Percentiles rank a stretch among this genome's conserved stretches.
phyloP scores from a whole-genome alignment of 2,888 invertebrate species.

The Teleiodes luculella region DNA sequence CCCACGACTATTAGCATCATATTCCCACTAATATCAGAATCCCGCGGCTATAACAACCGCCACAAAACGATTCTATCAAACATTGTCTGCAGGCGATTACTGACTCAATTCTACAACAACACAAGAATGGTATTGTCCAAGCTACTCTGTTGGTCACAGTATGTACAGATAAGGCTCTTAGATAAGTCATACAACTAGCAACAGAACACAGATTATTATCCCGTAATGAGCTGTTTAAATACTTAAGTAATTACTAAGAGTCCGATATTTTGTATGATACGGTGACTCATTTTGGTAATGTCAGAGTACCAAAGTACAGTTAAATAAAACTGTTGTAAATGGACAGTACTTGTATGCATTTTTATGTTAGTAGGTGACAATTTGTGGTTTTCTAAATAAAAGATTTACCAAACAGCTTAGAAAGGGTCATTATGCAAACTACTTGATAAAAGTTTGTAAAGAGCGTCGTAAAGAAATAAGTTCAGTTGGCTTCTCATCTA shows the following conservation, averaged over 20 bases:
- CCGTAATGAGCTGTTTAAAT: not conserved
- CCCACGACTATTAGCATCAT: too few species aligned
- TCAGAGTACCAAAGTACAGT: too few species aligned
- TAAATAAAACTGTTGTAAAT: not conserved
- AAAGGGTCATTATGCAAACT: too few species aligned
- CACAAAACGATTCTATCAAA: not conserved
- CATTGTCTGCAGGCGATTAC: not conserved
- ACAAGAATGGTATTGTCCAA: constrained; percentile 2
- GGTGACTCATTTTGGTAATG: not conserved
- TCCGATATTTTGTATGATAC: not conserved
- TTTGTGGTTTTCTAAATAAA: too few species aligned
- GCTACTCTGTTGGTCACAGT: not conserved
- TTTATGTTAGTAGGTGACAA: too few species aligned
- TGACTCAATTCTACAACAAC: not conserved
- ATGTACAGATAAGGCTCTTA: not conserved
- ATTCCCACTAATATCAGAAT: too few species aligned
- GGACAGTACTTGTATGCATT: not conserved
- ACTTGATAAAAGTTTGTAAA: too few species aligned
- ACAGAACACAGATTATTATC: not conserved
- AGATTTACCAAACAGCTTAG: too few species aligned
- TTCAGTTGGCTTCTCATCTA: too few species aligned
- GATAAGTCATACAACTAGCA: not conserved
- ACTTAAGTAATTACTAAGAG: constrained; percentile 1
- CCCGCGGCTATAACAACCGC: not conserved
- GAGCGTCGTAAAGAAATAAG: too few species aligned